These are phyloP conservation scores for Columbina picui DNA, from an alignment of 2,113 vertebrate genomes.

Conservation along the genomic window DNA sequence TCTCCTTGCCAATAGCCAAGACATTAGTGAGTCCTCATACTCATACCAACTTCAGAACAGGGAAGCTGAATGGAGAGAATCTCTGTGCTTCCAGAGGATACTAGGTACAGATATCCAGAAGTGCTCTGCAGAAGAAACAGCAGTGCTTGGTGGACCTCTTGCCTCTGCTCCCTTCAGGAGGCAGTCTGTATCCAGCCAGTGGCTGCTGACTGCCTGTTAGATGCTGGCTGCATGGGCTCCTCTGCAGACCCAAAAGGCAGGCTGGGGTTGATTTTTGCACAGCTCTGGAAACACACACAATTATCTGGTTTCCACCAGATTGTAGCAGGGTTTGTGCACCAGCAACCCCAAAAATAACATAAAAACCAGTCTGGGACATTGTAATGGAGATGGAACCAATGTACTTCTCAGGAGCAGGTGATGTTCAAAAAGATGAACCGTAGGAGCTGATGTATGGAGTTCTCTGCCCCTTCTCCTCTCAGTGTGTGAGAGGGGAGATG, in stretches of 20 bases:
- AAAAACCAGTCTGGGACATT: background rate
- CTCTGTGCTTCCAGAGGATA: background rate
- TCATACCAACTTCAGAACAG: background rate
- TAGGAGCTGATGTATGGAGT: background rate
- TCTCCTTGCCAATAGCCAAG: no score
- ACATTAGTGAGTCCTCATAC: no score
- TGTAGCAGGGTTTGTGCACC: background rate
- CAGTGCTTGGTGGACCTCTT: background rate
- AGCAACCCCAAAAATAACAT: background rate
- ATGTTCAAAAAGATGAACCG: background rate
- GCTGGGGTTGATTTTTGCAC: background rate
- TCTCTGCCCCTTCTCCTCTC: background rate
- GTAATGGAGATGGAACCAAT: background rate
- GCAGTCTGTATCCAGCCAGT: background rate
- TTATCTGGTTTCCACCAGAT: background rate
- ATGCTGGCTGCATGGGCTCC: background rate
- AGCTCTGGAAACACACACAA: rapidly evolving
- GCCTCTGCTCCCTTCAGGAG: background rate
- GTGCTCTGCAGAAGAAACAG: background rate
- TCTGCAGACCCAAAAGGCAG: background rate
- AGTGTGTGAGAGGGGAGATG: background rate
- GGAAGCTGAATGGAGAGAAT: background rate
- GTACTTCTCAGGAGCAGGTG: background rate
- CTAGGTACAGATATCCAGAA: background rate
- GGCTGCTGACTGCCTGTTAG: background rate